These are phyloP conservation scores for Ariolimax columbianus DNA, from an alignment of 2,888 invertebrate species.

Conservation along the genomic window DNA sequence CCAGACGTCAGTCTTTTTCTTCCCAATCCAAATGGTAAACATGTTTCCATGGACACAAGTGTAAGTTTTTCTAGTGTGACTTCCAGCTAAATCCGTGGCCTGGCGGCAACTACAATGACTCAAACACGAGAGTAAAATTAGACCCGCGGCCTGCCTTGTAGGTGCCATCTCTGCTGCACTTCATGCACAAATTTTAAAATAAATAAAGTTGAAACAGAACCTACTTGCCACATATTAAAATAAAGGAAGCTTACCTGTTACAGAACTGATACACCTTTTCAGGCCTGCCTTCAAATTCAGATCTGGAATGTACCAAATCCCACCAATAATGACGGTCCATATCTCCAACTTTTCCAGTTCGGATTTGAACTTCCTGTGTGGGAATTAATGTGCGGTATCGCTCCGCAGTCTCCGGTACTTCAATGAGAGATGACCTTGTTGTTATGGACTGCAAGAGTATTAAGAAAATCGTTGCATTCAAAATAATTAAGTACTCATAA, in stretches of 20 bases:
- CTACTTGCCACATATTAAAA: neutral
- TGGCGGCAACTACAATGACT: too few relatives aligned
- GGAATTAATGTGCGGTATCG: slow-evolving; percentile 97
- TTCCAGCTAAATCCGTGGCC: too few relatives aligned
- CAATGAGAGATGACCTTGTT: slow-evolving; percentile 53
- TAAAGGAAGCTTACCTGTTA: slow-evolving; percentile 6
- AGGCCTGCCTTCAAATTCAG: slow-evolving; percentile 93
- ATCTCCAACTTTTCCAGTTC: slow-evolving; percentile 94
- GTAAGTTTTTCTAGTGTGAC: too few relatives aligned
- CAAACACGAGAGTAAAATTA: too few relatives aligned
- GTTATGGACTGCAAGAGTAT: slow-evolving; percentile 52
- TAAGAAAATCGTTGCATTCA: too few relatives aligned
- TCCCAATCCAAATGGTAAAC: too few relatives aligned
- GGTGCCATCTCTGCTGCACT: too few relatives aligned
- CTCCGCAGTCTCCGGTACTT: slow-evolving; percentile 82
- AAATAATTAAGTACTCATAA: too few relatives aligned
- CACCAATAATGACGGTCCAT: slow-evolving; percentile 92
- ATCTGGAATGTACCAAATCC: slow-evolving; percentile 96
- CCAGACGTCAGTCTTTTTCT: too few relatives aligned
- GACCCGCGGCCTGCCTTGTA: too few relatives aligned
- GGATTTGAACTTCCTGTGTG: slow-evolving; percentile 97
- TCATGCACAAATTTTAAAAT: neutral
- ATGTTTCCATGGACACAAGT: too few relatives aligned
- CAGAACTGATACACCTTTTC: slow-evolving; percentile 86
- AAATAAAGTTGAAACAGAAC: neutral